phyloP scores from a whole-genome alignment of 2,888 invertebrate genomes.

The Phaedon cochleariae region DNA sequence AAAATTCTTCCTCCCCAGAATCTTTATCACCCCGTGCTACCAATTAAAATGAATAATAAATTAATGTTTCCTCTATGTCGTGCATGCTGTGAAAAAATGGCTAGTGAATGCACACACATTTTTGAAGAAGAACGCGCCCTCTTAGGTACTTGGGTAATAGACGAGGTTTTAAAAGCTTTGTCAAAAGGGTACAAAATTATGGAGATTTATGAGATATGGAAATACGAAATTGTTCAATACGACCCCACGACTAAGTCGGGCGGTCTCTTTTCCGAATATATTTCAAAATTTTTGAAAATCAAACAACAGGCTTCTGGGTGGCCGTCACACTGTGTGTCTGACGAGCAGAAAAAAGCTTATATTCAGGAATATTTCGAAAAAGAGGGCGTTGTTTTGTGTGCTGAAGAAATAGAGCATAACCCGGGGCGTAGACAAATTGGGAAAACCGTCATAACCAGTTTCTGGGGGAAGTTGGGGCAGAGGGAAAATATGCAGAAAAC shows the following conservation, averaged over 20 bases:
- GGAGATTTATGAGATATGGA: slow-evolving; percentile 32
- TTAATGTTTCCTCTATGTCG: slow-evolving; percentile 55
- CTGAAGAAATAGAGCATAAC: neutral
- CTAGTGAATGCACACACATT: slow-evolving; percentile 51
- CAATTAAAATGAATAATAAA: slow-evolving; percentile 35
- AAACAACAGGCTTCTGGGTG: slow-evolving; percentile 26
- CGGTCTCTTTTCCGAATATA: slow-evolving; percentile 48
- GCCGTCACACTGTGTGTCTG: slow-evolving; percentile 36
- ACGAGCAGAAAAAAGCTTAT: slow-evolving; percentile 10
- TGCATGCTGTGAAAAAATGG: slow-evolving; percentile 47
- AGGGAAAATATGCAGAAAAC: slow-evolving; percentile 20
- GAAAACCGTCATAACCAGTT: slow-evolving; percentile 47
- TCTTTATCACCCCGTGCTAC: slow-evolving; percentile 40
- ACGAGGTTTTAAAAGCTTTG: slow-evolving; percentile 52
- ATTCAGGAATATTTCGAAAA: neutral
- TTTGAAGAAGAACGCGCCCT: slow-evolving; percentile 26
- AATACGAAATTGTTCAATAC: slow-evolving; percentile 41
- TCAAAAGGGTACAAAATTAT: slow-evolving; percentile 50
- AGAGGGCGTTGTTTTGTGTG: neutral
- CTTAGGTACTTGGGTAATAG: too few relatives aligned
- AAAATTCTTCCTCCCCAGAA: slow-evolving; percentile 37
- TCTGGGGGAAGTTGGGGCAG: slow-evolving; percentile 41
- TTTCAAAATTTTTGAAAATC: slow-evolving; percentile 36
- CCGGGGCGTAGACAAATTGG: slow-evolving; percentile 36
- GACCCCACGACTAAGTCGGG: too few relatives aligned